These are phyloP conservation scores for Chymomyza costata DNA, from an alignment of 1,140 invertebrate species.

Conservation along the genomic window DNA sequence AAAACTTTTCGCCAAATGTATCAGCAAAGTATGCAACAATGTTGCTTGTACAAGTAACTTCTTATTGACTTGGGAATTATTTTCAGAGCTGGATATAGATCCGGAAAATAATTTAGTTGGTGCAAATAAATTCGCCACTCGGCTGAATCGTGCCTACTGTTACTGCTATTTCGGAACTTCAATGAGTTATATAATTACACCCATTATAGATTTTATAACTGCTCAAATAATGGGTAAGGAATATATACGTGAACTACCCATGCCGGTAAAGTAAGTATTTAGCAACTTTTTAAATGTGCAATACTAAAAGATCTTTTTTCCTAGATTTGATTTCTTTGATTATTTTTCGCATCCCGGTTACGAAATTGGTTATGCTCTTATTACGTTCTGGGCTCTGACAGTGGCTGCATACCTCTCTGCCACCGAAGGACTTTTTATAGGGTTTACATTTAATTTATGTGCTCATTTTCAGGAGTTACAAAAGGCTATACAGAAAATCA, in stretches of 20 bases:
- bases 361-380: constrained; percentile 50
- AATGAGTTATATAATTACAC: constrained; percentile 57
- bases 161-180: constrained; percentile 56
- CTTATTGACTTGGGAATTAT: too few relatives aligned
- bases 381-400: constrained; percentile 39
- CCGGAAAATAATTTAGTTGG: constrained; percentile 1
- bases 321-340: constrained; percentile 55
- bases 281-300: too few relatives aligned
- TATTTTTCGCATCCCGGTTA: constrained; percentile 49
- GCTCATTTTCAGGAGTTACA: constrained; percentile 59
- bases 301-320: not conserved
- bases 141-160: constrained; percentile 44
- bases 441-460: constrained; percentile 60
- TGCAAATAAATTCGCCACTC: constrained; percentile 44
- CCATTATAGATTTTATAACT: constrained; percentile 43
- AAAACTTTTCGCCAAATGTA: constrained; percentile 51
- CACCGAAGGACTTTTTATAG: constrained; percentile 59
- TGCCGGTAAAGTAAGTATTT: constrained; percentile 67
- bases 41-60: too few relatives aligned
- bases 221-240: constrained; percentile 18
- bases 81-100: too few relatives aligned
- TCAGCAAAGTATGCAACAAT: constrained; percentile 27
- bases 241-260: constrained; percentile 46
- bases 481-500: constrained; percentile 33
- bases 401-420: constrained; percentile 58